phyloP scores from a whole-genome alignment of 2,888 invertebrate species.

The Synergus gifuensis region DNA sequence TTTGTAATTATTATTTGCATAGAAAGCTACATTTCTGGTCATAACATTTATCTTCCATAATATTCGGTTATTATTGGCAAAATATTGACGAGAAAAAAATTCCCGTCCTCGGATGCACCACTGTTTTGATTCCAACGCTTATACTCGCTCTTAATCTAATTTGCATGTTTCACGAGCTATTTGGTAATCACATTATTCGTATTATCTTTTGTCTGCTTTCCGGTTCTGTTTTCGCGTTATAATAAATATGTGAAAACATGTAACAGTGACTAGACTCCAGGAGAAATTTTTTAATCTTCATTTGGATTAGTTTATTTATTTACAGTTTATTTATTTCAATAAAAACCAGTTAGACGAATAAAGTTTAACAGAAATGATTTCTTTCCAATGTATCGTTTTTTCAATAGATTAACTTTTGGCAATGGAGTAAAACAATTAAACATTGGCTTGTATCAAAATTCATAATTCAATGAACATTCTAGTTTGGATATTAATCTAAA shows the following conservation, averaged over 20 bases:
- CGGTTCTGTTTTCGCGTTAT: neutral
- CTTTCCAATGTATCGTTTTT: neutral
- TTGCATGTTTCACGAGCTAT: constrained; percentile 28
- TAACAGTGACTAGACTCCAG: neutral
- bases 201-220: constrained; percentile 21
- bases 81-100: constrained; percentile 2
- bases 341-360: neutral
- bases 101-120: neutral
- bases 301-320: too few species aligned
- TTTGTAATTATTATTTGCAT: too few species aligned
- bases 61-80: neutral
- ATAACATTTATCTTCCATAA: too few species aligned
- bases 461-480: neutral
- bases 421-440: neutral
- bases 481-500: neutral
- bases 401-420: neutral
- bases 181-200: constrained; percentile 16
- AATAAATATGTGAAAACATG: neutral
- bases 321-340: too few species aligned
- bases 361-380: neutral
- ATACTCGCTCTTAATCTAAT: constrained; percentile 25
- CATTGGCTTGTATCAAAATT: neutral
- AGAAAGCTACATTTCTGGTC: too few species aligned
- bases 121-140: constrained; percentile 21
- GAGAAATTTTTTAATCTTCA: neutral